These are phyloP conservation scores for Ditylenchus dipsaci DNA, from an alignment of 1,140 invertebrate species.

Conservation along the genomic window DNA sequence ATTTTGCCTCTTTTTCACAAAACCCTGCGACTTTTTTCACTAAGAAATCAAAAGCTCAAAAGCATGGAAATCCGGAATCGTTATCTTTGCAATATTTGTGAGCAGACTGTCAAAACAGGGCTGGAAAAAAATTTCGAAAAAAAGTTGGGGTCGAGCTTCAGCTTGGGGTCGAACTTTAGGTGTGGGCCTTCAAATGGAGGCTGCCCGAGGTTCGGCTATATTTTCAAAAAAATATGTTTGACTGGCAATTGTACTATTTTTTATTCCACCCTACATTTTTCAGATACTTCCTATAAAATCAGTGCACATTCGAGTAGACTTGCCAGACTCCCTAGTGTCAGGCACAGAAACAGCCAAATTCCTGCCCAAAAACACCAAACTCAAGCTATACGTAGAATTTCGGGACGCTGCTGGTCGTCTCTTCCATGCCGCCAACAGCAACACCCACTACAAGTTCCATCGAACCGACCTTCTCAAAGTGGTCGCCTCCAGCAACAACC, in stretches of 20 bases:
- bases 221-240: no score
- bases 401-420: background rate
- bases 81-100: no score
- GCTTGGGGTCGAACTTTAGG: no score
- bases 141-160: no score
- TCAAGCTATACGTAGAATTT: background rate
- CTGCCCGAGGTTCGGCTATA: no score
- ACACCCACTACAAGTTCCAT: slow-evolving; percentile 5
- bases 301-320: background rate
- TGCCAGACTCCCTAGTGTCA: background rate
- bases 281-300: slow-evolving; percentile 1
- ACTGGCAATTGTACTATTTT: no score
- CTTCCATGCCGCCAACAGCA: background rate
- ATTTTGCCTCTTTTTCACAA: no score
- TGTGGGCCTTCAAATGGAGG: no score
- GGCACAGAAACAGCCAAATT: background rate
- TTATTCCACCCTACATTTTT: background rate
- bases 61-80: no score
- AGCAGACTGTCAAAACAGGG: background rate
- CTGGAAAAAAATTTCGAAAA: background rate
- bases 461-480: background rate
- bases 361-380: background rate
- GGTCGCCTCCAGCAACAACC: background rate
- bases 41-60: no score
- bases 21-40: no score